Evolutionary conservation across 1,140 invertebrate species (phyloP).

Genomic region (Pollicipes pollicipes): DNA sequence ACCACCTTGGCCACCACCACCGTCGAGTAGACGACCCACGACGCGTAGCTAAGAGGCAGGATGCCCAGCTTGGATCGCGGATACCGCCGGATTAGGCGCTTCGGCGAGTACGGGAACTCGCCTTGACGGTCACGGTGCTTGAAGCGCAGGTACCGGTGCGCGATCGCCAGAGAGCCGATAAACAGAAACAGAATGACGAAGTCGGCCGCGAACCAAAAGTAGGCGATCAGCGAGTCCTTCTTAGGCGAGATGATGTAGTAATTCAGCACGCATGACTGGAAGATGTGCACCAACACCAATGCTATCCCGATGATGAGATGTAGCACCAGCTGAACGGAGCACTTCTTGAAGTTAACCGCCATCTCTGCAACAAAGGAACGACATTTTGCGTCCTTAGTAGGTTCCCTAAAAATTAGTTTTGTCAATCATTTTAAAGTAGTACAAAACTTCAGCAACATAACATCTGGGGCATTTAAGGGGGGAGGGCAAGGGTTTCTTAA

Average conservation of each 20-base stretch:
- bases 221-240: slow-evolving; percentile 22
- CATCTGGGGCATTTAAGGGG: too few species aligned
- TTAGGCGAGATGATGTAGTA: slow-evolving; percentile 27
- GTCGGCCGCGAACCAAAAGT: slow-evolving; percentile 31
- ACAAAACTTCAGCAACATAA: too few species aligned
- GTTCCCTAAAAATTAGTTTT: too few species aligned
- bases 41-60: slow-evolving; percentile 31
- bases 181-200: slow-evolving; percentile 27
- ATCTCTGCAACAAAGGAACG: too few species aligned
- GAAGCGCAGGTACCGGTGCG: slow-evolving; percentile 22
- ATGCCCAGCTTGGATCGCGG: slow-evolving; percentile 22
- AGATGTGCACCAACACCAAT: slow-evolving; percentile 21
- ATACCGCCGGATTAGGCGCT: slow-evolving; percentile 14
- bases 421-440: too few species aligned
- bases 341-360: too few species aligned
- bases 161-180: slow-evolving; percentile 24
- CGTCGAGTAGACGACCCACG: slow-evolving; percentile 36
- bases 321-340: background rate
- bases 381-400: too few species aligned
- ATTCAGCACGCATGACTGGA: slow-evolving; percentile 27
- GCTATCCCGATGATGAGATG: slow-evolving; percentile 9
- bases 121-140: background rate
- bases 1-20: slow-evolving; percentile 32
- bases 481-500: too few species aligned
- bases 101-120: slow-evolving; percentile 9